These are phyloP conservation scores for Chionoecetes opilio DNA, from an alignment of 1,140 invertebrate genomes.

Conservation along the genomic window DNA sequence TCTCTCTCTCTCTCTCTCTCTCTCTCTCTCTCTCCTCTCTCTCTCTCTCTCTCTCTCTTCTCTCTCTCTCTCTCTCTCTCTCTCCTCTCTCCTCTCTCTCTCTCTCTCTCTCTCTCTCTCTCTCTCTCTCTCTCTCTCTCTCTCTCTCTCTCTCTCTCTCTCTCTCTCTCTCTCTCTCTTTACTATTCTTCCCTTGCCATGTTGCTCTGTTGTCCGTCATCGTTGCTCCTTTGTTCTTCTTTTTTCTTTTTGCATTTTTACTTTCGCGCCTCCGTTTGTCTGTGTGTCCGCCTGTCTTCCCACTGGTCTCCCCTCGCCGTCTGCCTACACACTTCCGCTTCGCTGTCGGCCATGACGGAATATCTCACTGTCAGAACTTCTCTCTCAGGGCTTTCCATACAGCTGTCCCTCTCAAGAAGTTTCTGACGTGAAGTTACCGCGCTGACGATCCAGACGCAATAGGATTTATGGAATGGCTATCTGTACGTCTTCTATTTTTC, in stretches of 20 bases:
- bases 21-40: too few species aligned
- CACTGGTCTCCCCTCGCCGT: neutral
- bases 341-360: neutral
- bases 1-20: too few species aligned
- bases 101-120: neutral
- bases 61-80: neutral
- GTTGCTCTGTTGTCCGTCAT: neutral
- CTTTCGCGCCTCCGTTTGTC: neutral
- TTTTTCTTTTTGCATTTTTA: neutral
- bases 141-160: neutral
- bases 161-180: neutral
- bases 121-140: neutral
- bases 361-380: constrained; percentile 28
- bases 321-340: neutral
- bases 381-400: neutral
- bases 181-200: neutral
- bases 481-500: neutral
- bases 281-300: neutral
- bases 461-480: neutral
- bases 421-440: neutral
- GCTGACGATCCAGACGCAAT: neutral
- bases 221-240: neutral
- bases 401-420: neutral
- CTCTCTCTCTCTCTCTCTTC: neutral
- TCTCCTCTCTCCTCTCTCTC: neutral